phyloP scores from a whole-genome alignment of 2,797 vertebrate genomes.

The Limnodromus scolopaceus region DNA sequence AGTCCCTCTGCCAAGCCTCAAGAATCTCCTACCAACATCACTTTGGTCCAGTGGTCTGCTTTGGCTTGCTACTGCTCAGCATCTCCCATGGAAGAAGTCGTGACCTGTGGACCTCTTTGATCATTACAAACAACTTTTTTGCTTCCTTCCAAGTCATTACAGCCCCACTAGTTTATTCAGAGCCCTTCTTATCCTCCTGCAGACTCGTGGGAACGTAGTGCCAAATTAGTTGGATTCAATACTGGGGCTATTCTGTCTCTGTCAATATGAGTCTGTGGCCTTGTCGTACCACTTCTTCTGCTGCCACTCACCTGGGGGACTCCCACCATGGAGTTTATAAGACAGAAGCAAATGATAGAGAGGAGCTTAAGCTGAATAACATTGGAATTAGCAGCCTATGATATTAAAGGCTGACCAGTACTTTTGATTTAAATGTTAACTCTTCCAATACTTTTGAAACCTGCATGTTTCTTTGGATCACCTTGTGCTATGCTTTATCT shows the following conservation, averaged over 20 bases:
- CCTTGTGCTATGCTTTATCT: not conserved
- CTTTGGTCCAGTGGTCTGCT: not conserved
- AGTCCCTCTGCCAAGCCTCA: not conserved
- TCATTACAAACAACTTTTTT: not conserved
- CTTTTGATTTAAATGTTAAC: not conserved
- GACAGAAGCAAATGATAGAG: not conserved
- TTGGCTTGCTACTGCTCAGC: not conserved
- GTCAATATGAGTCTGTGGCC: rapidly evolving
- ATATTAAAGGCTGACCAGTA: not conserved
- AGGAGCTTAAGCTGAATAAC: not conserved
- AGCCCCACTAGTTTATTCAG: not conserved
- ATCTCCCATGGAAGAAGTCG: not conserved
- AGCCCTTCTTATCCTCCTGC: not conserved
- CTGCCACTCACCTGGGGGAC: not conserved
- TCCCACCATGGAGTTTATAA: not conserved
- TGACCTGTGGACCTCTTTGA: not conserved
- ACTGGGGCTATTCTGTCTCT: not conserved
- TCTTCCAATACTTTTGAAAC: not conserved
- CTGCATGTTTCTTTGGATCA: not conserved
- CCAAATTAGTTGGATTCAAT: not conserved
- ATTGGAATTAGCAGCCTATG: not conserved
- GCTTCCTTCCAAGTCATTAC: not conserved
- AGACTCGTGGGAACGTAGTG: not conserved
- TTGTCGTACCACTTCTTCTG: not conserved
- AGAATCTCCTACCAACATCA: not conserved